These are phyloP conservation scores for Lepus europaeus DNA, from an alignment of 2,113 vertebrate genomes.

Conservation along the genomic window DNA sequence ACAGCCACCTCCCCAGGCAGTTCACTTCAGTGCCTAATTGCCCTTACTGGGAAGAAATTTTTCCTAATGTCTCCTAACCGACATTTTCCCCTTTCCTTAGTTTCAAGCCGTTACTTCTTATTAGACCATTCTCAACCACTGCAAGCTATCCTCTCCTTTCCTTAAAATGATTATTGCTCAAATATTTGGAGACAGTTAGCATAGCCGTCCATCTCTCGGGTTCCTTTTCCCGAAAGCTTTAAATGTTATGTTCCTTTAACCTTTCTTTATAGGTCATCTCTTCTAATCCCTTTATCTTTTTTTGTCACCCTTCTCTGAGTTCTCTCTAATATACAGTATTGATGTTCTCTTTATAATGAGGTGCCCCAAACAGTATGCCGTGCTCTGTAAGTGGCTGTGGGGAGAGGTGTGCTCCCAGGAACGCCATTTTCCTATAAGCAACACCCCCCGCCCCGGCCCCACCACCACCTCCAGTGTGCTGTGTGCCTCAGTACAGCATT, in stretches of 20 bases:
- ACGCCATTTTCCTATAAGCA: constrained; percentile 53
- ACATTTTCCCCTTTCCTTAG: constrained; percentile 83
- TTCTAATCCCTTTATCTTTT: constrained; percentile 78
- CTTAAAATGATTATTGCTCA: constrained; percentile 80
- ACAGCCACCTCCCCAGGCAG: constrained; percentile 72
- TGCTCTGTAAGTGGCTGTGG: constrained; percentile 4
- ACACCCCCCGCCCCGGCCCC: background rate
- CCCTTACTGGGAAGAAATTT: constrained; percentile 83
- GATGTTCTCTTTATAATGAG: constrained; percentile 75
- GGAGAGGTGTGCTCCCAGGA: constrained; percentile 6
- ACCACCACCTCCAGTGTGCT: background rate
- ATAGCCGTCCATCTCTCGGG: constrained; percentile 65
- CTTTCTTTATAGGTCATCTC: constrained; percentile 82
- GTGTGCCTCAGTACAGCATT: constrained; percentile 30
- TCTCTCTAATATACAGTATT: constrained; percentile 79
- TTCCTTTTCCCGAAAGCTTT: constrained; percentile 69
- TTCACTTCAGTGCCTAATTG: constrained; percentile 81
- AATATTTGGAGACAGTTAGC: constrained; percentile 80
- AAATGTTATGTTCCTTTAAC: constrained; percentile 80
- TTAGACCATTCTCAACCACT: constrained; percentile 78
- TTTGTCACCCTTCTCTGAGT: constrained; percentile 75
- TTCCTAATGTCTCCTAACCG: constrained; percentile 81
- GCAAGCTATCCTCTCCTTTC: constrained; percentile 77
- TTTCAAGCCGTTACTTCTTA: constrained; percentile 82
- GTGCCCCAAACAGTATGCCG: constrained; percentile 55